These are phyloP conservation scores for Zophobas morio DNA, from an alignment of 1,140 invertebrate species.

Conservation along the genomic window DNA sequence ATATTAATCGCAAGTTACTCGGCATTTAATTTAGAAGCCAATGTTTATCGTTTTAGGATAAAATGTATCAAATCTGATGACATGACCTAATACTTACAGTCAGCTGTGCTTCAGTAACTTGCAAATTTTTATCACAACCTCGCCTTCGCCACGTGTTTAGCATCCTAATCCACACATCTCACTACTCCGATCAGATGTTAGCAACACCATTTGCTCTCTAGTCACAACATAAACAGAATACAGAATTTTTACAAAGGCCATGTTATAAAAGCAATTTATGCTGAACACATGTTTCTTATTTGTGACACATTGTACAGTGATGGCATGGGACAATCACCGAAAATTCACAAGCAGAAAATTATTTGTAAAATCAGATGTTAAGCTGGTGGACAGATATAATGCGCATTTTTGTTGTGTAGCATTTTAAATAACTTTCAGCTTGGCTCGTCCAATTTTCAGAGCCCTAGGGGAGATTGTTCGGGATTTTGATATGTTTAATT, in stretches of 20 bases:
- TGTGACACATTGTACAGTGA: background rate
- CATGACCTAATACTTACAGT: conserved; percentile 1
- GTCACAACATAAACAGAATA: conserved; percentile 12
- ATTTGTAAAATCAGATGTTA: background rate
- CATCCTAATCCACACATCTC: background rate
- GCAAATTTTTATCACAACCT: background rate
- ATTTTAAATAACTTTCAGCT: conserved; percentile 3
- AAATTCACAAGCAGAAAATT: background rate
- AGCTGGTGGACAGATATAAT: background rate
- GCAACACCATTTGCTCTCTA: background rate
- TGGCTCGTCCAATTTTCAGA: background rate
- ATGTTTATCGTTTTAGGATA: background rate
- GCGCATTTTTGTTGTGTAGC: background rate
- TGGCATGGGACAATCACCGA: background rate
- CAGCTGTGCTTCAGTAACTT: background rate
- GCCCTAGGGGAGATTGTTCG: background rate
- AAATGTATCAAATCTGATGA: background rate
- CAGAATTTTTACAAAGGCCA: background rate
- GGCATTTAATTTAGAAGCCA: background rate
- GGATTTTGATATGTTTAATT: background rate
- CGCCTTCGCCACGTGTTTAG: background rate
- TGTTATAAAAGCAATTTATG: background rate
- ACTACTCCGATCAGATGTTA: background rate
- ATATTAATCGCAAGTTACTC: no score
- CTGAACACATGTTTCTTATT: conserved; percentile 7